These are phyloP conservation scores for Tachypleus tridentatus DNA, from an alignment of 1,140 invertebrate genomes.

Conservation along the genomic window DNA sequence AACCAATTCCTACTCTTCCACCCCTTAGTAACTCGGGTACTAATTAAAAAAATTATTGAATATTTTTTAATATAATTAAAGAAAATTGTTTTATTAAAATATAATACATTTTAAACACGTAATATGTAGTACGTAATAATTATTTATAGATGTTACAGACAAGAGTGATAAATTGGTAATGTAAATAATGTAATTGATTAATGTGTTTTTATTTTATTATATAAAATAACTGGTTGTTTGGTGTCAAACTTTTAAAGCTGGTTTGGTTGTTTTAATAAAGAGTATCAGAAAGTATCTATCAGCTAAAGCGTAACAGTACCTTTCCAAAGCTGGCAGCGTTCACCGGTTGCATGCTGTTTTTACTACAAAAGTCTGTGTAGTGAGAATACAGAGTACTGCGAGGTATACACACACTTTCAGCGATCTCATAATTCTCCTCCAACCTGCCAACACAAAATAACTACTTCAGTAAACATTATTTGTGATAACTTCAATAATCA, in stretches of 20 bases:
- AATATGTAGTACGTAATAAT: too few relatives aligned
- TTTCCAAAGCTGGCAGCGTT: slow-evolving; percentile 48
- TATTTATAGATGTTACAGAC: too few relatives aligned
- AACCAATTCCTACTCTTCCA: too few relatives aligned
- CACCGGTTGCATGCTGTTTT: slow-evolving; percentile 40
- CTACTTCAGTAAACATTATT: slow-evolving; percentile 4
- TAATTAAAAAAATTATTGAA: too few relatives aligned
- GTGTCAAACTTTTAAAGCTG: neutral
- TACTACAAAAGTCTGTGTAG: slow-evolving; percentile 43
- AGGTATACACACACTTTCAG: slow-evolving; percentile 45
- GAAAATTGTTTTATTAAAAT: too few relatives aligned
- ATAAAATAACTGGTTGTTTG: neutral
- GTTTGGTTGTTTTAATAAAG: neutral
- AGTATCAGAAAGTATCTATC: neutral
- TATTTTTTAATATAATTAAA: too few relatives aligned
- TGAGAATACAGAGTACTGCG: slow-evolving; percentile 43
- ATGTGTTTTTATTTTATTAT: too few relatives aligned
- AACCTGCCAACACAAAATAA: slow-evolving; percentile 31
- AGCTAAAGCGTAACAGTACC: slow-evolving; percentile 27
- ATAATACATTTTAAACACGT: too few relatives aligned
- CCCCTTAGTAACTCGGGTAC: too few relatives aligned
- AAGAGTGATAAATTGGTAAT: too few relatives aligned
- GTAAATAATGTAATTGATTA: too few relatives aligned
- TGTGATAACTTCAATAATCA: neutral
- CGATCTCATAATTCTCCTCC: slow-evolving; percentile 45